Evolutionary conservation across 1,140 invertebrate genomes (phyloP).

Genomic region (Carcinoscorpius rotundicauda): DNA sequence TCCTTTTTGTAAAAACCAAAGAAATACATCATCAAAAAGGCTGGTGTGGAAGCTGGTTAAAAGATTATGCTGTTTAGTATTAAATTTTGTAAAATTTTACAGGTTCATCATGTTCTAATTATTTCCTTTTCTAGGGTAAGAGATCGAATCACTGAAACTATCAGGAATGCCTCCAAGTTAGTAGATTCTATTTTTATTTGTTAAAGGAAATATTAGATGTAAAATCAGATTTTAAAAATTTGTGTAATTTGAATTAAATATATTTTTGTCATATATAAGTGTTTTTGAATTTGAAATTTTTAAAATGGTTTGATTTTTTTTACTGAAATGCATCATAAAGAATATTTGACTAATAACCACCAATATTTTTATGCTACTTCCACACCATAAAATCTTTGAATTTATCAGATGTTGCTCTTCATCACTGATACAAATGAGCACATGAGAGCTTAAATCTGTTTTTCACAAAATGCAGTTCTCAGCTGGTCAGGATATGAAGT

Average conservation of each 20-base stretch:
- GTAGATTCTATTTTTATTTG: background rate
- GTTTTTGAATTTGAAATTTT: background rate
- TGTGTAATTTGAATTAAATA: background rate
- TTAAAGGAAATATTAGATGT: background rate
- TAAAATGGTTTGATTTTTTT: background rate
- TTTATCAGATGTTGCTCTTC: too few species aligned
- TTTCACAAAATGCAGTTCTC: too few species aligned
- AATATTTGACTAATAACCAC: too few species aligned
- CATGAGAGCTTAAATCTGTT: too few species aligned
- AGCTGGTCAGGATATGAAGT: too few species aligned
- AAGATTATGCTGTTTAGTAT: background rate
- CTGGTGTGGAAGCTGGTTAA: background rate
- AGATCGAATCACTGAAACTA: conserved; percentile 9
- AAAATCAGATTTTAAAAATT: conserved; percentile 1
- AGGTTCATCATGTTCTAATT: background rate
- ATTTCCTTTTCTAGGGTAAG: conserved; percentile 12
- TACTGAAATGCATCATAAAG: too few species aligned
- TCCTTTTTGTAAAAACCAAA: background rate
- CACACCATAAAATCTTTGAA: too few species aligned
- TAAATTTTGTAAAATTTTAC: background rate
- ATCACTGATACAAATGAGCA: too few species aligned
- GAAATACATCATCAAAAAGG: background rate
- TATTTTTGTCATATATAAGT: background rate
- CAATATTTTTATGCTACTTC: too few species aligned
- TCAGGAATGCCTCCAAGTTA: conserved; percentile 9